These are phyloP conservation scores for Mayetiola destructor DNA, from an alignment of 2,888 invertebrate genomes.

Conservation along the genomic window DNA sequence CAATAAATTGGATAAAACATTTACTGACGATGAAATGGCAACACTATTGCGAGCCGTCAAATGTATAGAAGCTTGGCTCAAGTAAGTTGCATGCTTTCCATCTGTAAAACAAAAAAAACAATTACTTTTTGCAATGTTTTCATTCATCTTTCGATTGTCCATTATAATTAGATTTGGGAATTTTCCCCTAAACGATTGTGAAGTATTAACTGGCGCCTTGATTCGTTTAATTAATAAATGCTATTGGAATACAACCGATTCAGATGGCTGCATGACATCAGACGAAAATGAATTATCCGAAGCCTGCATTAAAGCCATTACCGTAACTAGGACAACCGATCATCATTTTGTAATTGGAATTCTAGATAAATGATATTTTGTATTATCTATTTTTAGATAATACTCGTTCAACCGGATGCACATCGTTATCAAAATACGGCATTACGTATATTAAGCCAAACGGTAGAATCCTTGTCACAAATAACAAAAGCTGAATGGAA, in stretches of 20 bases:
- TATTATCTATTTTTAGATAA: slow-evolving; percentile 17
- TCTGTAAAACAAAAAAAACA: not conserved
- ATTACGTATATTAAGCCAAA: slow-evolving; percentile 42
- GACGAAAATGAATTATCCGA: slow-evolving; percentile 46
- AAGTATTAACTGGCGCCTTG: slow-evolving; percentile 31
- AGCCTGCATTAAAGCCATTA: slow-evolving; percentile 46
- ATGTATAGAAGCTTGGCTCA: slow-evolving; percentile 48
- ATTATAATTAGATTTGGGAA: slow-evolving; percentile 26
- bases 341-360: slow-evolving; percentile 26
- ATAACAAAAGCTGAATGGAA: slow-evolving; percentile 40
- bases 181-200: slow-evolving; percentile 31
- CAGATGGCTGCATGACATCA: slow-evolving; percentile 37
- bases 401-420: slow-evolving; percentile 43
- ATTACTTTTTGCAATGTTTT: not conserved
- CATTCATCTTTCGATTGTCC: not conserved
- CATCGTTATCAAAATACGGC: slow-evolving; percentile 44
- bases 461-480: slow-evolving; percentile 42
- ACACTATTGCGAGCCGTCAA: slow-evolving; percentile 41
- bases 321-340: slow-evolving; percentile 30
- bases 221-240: slow-evolving; percentile 35
- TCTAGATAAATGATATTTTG: not conserved
- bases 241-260: slow-evolving; percentile 32
- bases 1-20: slow-evolving; percentile 26
- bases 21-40: slow-evolving; percentile 35
- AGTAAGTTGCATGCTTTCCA: slow-evolving; percentile 25